phyloP scores from a whole-genome alignment of 2,888 invertebrate genomes.

The Rotaria magnacalcarata region DNA sequence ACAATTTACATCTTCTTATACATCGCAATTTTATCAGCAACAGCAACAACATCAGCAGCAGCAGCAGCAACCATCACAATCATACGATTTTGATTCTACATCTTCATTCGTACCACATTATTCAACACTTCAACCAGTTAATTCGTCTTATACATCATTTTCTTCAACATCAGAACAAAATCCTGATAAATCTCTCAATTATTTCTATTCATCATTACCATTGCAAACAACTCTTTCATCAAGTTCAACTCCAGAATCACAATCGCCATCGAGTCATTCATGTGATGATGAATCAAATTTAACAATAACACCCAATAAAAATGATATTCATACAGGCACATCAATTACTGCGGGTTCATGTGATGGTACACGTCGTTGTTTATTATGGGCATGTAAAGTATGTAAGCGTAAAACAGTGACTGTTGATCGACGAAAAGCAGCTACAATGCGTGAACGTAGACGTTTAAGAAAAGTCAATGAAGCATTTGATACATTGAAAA shows the following conservation, averaged over 20 bases:
- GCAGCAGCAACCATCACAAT: no score
- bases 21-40: neutral
- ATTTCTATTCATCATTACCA: slow-evolving; percentile 10
- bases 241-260: neutral
- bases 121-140: neutral
- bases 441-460: slow-evolving; percentile 85
- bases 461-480: slow-evolving; percentile 94
- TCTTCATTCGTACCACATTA: slow-evolving; percentile 20
- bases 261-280: neutral
- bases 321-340: neutral
- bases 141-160: neutral
- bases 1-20: neutral
- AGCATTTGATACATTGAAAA: slow-evolving; percentile 88
- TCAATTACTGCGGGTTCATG: neutral
- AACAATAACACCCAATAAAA: neutral
- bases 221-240: slow-evolving; percentile 1
- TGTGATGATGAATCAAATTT: neutral
- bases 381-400: slow-evolving; percentile 48
- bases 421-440: slow-evolving; percentile 84
- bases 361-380: slow-evolving; percentile 50
- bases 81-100: neutral
- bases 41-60: no score
- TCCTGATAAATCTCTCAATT: neutral
- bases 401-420: slow-evolving; percentile 47
- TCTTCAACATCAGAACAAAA: neutral